Conservation (phyloP, 2,797 vertebrate species). For the Malurus splendens region DNA sequence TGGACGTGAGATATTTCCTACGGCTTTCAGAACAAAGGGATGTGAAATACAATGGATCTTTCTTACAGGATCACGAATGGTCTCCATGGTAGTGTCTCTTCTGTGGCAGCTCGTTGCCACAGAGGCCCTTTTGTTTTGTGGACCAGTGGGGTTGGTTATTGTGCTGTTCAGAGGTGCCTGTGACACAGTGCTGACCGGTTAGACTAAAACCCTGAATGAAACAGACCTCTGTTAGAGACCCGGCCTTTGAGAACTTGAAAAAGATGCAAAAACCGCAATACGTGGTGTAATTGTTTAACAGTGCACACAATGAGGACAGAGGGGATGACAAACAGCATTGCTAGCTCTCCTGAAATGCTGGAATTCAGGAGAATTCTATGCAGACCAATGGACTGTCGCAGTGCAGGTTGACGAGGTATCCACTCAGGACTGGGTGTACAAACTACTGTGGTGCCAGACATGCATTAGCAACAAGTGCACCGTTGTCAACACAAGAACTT, state of each 20-base stretch:
- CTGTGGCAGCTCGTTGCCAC: conserved; percentile 52
- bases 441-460: not conserved
- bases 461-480: not conserved
- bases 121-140: conserved; percentile 58
- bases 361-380: not conserved
- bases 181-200: conserved; percentile 43
- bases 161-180: conserved; percentile 43
- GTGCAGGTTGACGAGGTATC: not conserved
- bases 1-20: conserved; percentile 47
- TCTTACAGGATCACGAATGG: conserved; percentile 53
- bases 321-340: not conserved
- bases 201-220: conserved; percentile 26
- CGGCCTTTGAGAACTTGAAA: conserved; percentile 16
- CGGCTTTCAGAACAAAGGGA: conserved; percentile 42
- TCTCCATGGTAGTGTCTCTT: conserved; percentile 59
- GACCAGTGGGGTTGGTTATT: conserved; percentile 55
- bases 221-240: conserved; percentile 13
- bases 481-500: not conserved
- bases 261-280: not conserved
- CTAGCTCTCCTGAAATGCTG: not conserved
- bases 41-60: conserved; percentile 52
- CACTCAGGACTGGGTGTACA: rapidly evolving
- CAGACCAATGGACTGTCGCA: rapidly evolving
- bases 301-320: not conserved
- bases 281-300: not conserved